Base-by-base conservation (phyloP, 2,888 invertebrate genomes). In the Lepidochitona cinerea region DNA sequence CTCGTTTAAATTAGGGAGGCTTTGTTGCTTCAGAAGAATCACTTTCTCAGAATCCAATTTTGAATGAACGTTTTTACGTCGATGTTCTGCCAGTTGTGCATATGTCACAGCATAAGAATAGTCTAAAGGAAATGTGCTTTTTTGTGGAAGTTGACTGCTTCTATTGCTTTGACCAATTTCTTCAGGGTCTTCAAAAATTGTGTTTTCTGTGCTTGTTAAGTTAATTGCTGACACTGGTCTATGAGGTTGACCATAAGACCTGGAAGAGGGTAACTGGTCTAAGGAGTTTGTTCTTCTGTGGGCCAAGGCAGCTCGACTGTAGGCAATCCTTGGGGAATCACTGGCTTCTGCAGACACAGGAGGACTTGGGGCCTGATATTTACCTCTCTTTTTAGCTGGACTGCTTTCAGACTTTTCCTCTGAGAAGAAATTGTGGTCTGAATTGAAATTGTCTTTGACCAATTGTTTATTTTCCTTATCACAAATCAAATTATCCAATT, bases 101-200 rank as follows among this genome's bases (percentile, higher is more conserved):
- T 87, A 87, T 9, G 87, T 87, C 66, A 86, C 73, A 72, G 86
- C 84, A 69, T 84, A 80, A 12, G 83, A 83, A 65, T 83, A 82
- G 72, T 86, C 86, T 74, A 86, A 73, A 49, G 84, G 82, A 76
- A 86, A 87, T 23, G 82, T 81, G 75, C 80, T 84, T 73, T 84
- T 82, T 35, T 83, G 79, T 23, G 87, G 87, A 23, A 87, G 79
- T 18, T 86, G 85, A 26, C 29, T 29, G 32, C 26, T 23, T 32
- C 29, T 59, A 4, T 23, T 29, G 32, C 26, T 59, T 23, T 59
- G 59, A 59, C 14, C 29, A 7, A 78, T 54, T 70, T 87, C 87
- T 36, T 84, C 77, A 6, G 87, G 85, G 64, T 87, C 85, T 66
- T 87, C 87, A 7, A 78, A 70, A 68, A 87, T 87, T 7, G 83